phyloP scores from a whole-genome alignment of 2,797 vertebrate genomes.

The Onychomys leucogaster region DNA sequence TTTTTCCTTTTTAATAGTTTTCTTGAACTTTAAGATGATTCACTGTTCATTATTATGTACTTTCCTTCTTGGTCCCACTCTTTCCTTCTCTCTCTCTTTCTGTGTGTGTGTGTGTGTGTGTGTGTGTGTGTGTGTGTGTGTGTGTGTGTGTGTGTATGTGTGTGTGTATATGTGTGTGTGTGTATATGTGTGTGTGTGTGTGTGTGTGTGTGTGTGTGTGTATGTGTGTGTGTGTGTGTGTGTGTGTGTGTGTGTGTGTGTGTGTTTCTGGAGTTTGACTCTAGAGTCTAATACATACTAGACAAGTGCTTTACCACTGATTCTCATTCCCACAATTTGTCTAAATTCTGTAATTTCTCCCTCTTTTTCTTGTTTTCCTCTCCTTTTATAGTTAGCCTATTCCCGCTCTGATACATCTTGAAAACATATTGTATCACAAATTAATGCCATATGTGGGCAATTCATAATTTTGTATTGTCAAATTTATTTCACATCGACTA shows the following conservation, averaged over 20 bases:
- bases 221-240: not conserved
- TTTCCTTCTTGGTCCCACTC: not conserved
- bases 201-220: too few species aligned
- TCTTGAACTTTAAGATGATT: not conserved
- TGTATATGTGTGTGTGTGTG: not conserved
- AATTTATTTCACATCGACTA: not conserved
- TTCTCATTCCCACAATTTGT: not conserved
- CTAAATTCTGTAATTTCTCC: not conserved
- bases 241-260: not conserved
- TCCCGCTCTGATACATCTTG: not conserved
- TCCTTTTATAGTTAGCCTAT: not conserved
- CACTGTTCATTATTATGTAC: not conserved
- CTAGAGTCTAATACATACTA: not conserved
- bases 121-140: not conserved
- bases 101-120: too few species aligned
- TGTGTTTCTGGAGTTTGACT: not conserved
- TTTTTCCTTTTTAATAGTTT: not conserved
- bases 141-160: not conserved
- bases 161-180: not conserved
- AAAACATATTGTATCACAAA: not conserved
- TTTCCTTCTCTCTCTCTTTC: too few species aligned
- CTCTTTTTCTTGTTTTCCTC: not conserved
- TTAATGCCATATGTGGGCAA: not conserved
- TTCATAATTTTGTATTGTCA: not conserved
- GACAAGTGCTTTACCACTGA: not conserved